Evolutionary conservation across 2,888 invertebrate genomes (phyloP).

Genomic region (Lutraria lutraria): DNA sequence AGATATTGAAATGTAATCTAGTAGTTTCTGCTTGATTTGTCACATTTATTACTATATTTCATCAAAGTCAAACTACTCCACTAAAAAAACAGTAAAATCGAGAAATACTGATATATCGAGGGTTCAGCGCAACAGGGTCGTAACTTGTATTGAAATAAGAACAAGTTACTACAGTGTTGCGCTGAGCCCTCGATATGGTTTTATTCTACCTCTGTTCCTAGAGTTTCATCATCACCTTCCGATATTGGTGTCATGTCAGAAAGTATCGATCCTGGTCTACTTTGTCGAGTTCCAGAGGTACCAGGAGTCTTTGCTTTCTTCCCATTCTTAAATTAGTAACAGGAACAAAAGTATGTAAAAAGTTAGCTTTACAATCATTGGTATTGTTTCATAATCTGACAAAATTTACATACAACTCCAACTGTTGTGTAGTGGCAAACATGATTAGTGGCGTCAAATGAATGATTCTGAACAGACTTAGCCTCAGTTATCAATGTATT

Average conservation of each 20-base stretch:
- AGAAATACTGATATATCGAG: too few relatives aligned
- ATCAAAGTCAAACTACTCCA: too few relatives aligned
- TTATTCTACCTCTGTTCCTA: slow-evolving; percentile 56
- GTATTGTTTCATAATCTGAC: neutral
- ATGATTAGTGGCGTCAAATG: neutral
- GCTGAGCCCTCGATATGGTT: too few relatives aligned
- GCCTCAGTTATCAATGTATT: neutral
- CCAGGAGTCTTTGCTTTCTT: slow-evolving; percentile 40
- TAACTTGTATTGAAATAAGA: too few relatives aligned
- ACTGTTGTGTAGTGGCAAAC: too few relatives aligned
- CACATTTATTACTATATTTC: too few relatives aligned
- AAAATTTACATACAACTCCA: too few relatives aligned
- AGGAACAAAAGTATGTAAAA: neutral
- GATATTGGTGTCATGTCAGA: slow-evolving; percentile 60
- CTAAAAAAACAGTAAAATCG: too few relatives aligned
- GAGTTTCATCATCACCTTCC: slow-evolving; percentile 52
- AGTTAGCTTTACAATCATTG: neutral
- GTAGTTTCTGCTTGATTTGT: too few relatives aligned
- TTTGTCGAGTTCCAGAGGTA: slow-evolving; percentile 50
- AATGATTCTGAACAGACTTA: neutral
- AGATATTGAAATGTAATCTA: too few relatives aligned
- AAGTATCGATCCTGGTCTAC: slow-evolving; percentile 55
- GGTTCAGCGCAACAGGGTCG: too few relatives aligned
- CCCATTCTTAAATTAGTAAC: neutral
- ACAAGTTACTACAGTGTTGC: too few relatives aligned